Evolutionary conservation across 2,113 vertebrate genomes (phyloP), one percentile per base, ranked within the genome.

Genomic region (Cisticola juncidis): DNA sequence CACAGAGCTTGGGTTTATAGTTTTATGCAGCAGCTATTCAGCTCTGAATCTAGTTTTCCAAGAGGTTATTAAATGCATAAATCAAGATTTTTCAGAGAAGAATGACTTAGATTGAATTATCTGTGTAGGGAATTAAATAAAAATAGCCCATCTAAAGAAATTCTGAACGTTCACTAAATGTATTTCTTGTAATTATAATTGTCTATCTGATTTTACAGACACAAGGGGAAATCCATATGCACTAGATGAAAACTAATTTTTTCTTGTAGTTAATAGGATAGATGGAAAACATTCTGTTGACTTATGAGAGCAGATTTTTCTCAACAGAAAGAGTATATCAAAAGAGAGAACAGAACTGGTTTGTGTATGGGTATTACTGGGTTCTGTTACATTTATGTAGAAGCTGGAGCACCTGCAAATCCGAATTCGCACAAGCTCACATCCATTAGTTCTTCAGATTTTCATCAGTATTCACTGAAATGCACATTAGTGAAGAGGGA

Each of bases 41-140:
- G 21, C 83, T 38, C 47, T 53, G 29, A 47, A 73, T 62, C 62
- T 90, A 26, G 6, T 45, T 82, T 81, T 61, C 24, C 26, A 77
- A 62, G 54, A 88, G 44, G 64, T 81, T 92, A 85, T 92, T 69
- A 92, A 94, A 82, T 80, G n/a, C 38, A 77, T 86, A 92, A 96
- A 93, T 88, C 5, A 9, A 72, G 58, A 26, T 70, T 90, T 86
- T 76, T 62, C n/a, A n/a, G 40, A 70, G 26, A 65, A 77, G 24
- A 65, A 69, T 54, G 9, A 38, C 68, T 80, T 35, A 38, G 35
- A 94, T 91, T 71, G 76, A 89, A 82, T 89, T 91, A 5, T 77
- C 38, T 93, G n/a, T 88, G 6, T 65, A 57, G 62, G 56, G 23
- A 93, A 88, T 93, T 29, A 83, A 88, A 72, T 87, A 40, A 60